phyloP scores from a whole-genome alignment of 2,888 invertebrate species.

The Pharmacophagus antenor region DNA sequence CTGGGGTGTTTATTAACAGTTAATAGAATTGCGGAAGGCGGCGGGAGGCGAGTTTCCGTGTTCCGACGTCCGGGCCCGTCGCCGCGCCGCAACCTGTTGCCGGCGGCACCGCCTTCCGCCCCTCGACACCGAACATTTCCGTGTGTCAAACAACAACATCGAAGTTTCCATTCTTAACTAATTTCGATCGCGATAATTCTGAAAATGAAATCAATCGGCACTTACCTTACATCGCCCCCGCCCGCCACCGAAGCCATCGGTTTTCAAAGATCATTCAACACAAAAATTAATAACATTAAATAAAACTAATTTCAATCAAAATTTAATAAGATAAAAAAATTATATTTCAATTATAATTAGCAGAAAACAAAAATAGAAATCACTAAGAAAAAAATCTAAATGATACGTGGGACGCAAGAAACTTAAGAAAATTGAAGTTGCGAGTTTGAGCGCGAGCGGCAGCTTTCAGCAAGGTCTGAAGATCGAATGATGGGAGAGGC shows the following conservation, averaged over 20 bases:
- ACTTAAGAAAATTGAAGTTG: conserved; percentile 54
- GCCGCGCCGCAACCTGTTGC: conserved; percentile 71
- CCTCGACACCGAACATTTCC: conserved; percentile 50
- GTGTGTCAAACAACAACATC: conserved; percentile 18
- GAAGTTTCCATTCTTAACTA: conserved; percentile 19
- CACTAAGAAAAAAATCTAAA: conserved; percentile 51
- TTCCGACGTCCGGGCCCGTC: conserved; percentile 49
- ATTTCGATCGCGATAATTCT: conserved; percentile 23
- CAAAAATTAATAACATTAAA: conserved; percentile 54
- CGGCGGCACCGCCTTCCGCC: conserved; percentile 78
- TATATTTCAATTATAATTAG: conserved; percentile 42
- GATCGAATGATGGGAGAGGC: conserved; percentile 47
- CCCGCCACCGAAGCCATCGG: conserved; percentile 28
- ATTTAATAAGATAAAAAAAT: conserved; percentile 35
- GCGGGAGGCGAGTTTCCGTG: conserved; percentile 48
- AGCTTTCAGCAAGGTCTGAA: conserved; percentile 56
- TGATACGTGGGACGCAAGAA: conserved; percentile 51
- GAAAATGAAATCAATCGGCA: conserved; percentile 35
- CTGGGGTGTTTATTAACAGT: conserved; percentile 65
- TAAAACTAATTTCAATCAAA: conserved; percentile 54
- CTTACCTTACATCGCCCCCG: conserved; percentile 40
- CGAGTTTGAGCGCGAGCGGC: conserved; percentile 61
- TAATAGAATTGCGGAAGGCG: conserved; percentile 62
- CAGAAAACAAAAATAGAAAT: conserved; percentile 56
- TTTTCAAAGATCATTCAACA: conserved; percentile 44